Base-by-base conservation (phyloP, 2,797 vertebrate species). In the Enteromius trimaculatus region DNA sequence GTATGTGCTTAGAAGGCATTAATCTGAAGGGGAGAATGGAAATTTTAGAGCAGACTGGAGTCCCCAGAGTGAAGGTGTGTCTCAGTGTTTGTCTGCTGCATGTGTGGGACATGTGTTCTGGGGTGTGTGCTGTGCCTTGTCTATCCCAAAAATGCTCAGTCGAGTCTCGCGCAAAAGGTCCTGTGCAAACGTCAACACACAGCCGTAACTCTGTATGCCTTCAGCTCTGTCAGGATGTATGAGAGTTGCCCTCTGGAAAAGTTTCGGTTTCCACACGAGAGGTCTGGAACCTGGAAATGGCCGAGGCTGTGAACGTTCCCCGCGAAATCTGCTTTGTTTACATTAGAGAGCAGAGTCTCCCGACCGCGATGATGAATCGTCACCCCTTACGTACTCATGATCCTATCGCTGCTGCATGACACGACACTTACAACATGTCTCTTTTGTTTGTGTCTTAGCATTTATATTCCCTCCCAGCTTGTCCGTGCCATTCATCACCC, bases 111-210 rank as follows among this genome's bases (percentile, higher is more conserved):
- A 77, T 71, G 62, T 79, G 69, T 89, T 76, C 68, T 34, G 72
- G 51, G 55, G 77, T 79, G 71, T 83, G 62, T 79, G 87, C 85
- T 84, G 37, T 84, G 69, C 39, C 70, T 84, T 44, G 47, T 39
- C 76, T 81, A 90, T 84, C 88, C 82, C 90, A 89, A 88, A 92
- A 89, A 87, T 86, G 65, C 90, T 92, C 88, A 88, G 92, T 91
- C 74, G 89, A 83, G 84, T 82, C 77, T 23, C 13, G 17, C 26
- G 6, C 26, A 10, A 64, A 64, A 58, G 0, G 21, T 53, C 21
- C 39, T 71, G 79, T 23, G 0, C 55, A 64, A 71, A 23, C 34
- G 42, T 31, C 8, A 14, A 55, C 17, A 19, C 42, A 64, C 42
- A 44, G 58, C 62, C 19, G 1, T 37, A 49, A 37, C 17, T 34